Evolutionary conservation across 1,140 invertebrate species (phyloP).

Genomic region (Ridgeia piscesae): DNA sequence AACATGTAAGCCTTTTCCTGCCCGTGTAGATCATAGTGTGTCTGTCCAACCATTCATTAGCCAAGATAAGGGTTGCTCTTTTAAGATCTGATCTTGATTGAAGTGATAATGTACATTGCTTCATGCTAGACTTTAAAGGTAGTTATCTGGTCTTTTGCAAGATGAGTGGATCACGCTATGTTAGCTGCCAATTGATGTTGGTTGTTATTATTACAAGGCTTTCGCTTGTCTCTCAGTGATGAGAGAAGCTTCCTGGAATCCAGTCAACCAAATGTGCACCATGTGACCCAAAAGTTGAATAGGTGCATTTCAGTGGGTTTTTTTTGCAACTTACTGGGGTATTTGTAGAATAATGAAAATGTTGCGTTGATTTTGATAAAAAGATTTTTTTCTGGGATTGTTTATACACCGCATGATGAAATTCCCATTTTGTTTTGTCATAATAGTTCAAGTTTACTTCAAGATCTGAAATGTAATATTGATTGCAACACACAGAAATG

Average conservation of each 20-base stretch:
- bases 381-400: not conserved
- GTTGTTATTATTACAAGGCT: not conserved
- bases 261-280: too few species aligned
- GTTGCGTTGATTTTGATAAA: not conserved
- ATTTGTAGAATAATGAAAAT: too few species aligned
- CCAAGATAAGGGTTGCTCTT: not conserved
- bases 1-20: not conserved
- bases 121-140: not conserved
- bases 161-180: not conserved
- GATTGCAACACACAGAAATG: too few species aligned
- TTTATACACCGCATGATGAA: too few species aligned
- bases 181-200: not conserved
- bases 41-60: not conserved
- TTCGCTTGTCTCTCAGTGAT: not conserved
- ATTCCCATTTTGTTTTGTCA: too few species aligned
- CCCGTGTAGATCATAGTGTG: not conserved
- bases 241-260: not conserved
- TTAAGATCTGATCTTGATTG: not conserved
- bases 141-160: not conserved
- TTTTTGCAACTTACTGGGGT: not conserved
- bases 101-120: not conserved
- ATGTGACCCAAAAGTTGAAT: not conserved
- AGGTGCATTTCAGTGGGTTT: not conserved
- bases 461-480: too few species aligned
- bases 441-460: too few species aligned